These are phyloP conservation scores for Engystomops pustulosus DNA, from an alignment of 2,113 vertebrate species.

Conservation along the genomic window DNA sequence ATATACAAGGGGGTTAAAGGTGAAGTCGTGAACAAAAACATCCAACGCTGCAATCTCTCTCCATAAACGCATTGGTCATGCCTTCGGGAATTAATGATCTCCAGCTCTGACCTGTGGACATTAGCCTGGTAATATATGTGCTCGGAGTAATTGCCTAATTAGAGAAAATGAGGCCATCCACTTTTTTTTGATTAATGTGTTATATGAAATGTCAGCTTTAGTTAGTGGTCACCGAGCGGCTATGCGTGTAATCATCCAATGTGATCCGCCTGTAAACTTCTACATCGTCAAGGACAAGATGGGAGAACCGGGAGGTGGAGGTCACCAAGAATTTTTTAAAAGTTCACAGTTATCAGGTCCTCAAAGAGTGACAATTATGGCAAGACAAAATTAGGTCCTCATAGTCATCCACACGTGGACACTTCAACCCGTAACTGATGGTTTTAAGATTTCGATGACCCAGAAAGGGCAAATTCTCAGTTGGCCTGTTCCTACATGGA, in stretches of 20 bases:
- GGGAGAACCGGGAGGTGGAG: background rate
- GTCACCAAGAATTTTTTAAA: background rate
- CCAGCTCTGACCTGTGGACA: constrained; percentile 37
- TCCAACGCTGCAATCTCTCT: constrained; percentile 28
- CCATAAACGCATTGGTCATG: constrained; percentile 1
- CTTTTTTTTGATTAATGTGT: constrained; percentile 56
- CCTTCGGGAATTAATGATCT: constrained; percentile 31
- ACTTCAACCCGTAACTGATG: background rate
- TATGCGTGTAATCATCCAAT: constrained; percentile 18
- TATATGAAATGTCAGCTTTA: constrained; percentile 55
- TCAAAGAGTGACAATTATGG: background rate
- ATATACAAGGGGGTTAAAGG: background rate
- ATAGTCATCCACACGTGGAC: background rate
- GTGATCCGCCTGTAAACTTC: constrained; percentile 24
- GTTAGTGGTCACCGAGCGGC: constrained; percentile 43
- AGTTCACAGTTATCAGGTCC: background rate
- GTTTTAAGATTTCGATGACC: background rate
- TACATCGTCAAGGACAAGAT: constrained; percentile 12
- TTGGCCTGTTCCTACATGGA: background rate
- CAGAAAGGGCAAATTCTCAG: constrained; percentile 8
- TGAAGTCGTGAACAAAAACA: background rate
- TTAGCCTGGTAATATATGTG: constrained; percentile 39
- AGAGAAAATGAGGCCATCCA: constrained; percentile 47
- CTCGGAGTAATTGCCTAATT: constrained; percentile 54
- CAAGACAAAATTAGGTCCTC: no score